Base-by-base conservation (phyloP, 2,113 vertebrate genomes). In the Eidolon helvum region DNA sequence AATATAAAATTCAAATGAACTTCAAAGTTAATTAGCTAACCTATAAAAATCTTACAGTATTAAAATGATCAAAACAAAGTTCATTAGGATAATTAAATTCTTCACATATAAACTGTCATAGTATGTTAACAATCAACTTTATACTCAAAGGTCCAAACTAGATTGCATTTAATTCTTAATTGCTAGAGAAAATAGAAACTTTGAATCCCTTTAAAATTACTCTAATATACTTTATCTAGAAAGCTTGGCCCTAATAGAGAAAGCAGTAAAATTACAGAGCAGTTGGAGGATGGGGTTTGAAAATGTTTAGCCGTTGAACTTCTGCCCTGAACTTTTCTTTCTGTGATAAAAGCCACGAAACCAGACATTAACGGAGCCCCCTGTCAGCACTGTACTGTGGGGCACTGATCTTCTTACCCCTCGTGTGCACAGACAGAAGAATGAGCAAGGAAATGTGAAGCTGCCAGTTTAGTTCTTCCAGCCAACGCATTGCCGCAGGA, bases 351-450 rank as follows among this genome's bases (percentile, higher is more conserved):
- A 96, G 45, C 77, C 90, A 59, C 55, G 3, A 22, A 59, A 71
- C 7, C 69, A 68, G 85, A 86, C 22, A 10, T 28, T 83, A 68
- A 97, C 92, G 95, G 96, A 65, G 87, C 82, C 74, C 92, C 88
- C 96, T 95, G 90, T 82, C 95, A 94, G 94, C 97, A 75, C 94
- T 61, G 95, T 57, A 45, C 71, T 82, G 94, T 33, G 77, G 71
- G 96, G 40, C 50, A 35, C 83, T 90, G 87, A 85, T 98, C 97
- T 94, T 98, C 99, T 99, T 98, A 99, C 99, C 99, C 95, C 98
- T 98, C 45, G 98, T 98, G 87, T 93, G 98, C 78, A 96, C 53
- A 91, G 98, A 98, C 85, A 99, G 98, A 79, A 99, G 98, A 97
- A 98, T 50, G 82, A 99, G 98, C 97, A 98, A 96, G 96, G 75